These are phyloP conservation scores for Conopomorpha cramerella DNA, from an alignment of 1,140 invertebrate genomes.

Conservation along the genomic window DNA sequence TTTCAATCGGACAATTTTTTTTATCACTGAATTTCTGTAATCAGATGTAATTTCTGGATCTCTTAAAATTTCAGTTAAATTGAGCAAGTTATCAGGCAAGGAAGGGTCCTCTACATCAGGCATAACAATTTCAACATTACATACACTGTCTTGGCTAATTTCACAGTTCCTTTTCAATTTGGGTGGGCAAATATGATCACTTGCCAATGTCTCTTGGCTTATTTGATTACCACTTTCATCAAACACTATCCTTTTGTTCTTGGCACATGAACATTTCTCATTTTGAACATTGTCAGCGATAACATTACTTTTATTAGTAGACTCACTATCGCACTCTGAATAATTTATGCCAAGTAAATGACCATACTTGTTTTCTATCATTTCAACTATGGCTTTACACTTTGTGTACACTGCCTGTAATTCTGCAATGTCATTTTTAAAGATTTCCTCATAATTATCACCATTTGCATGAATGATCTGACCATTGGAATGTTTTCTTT, in stretches of 20 bases:
- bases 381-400: constrained; percentile 28
- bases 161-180: constrained; percentile 4
- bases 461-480: too few relatives aligned
- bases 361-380: constrained; percentile 44
- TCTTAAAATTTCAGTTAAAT: constrained; percentile 21
- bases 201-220: constrained; percentile 14
- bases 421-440: constrained; percentile 25
- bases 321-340: background rate
- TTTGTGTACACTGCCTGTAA: constrained; percentile 25
- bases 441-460: constrained; percentile 11
- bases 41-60: constrained; percentile 13
- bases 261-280: constrained; percentile 21
- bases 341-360: constrained; percentile 26
- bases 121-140: too few relatives aligned
- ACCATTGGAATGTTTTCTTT: too few relatives aligned
- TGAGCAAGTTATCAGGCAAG: constrained; percentile 21
- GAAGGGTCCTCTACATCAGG: constrained; percentile 9
- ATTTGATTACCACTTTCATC: constrained; percentile 29
- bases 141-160: constrained; percentile 18
- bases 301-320: constrained; percentile 1
- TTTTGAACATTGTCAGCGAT: constrained; percentile 1
- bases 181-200: constrained; percentile 23
- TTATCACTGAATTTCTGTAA: constrained; percentile 21
- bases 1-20: constrained; percentile 27
- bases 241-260: constrained; percentile 35